Evolutionary conservation across 2,113 vertebrate species (phyloP).

Genomic region (Seriola aureovittata): DNA sequence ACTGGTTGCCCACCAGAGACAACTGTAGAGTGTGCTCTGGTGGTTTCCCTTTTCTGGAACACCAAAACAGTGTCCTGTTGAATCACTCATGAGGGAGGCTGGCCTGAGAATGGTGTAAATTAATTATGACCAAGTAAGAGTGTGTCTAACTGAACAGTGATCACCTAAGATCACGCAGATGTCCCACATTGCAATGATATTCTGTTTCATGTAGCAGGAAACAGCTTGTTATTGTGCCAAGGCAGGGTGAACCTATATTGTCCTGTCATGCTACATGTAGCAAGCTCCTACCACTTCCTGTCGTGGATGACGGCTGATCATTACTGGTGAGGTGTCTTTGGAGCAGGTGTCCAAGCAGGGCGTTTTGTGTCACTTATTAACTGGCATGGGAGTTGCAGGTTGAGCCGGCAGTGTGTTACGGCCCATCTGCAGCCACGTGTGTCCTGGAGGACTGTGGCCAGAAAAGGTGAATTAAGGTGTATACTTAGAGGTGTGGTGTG

Average conservation of each 20-base stretch:
- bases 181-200: slow-evolving; percentile 38
- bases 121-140: slow-evolving; percentile 73
- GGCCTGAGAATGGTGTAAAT: slow-evolving; percentile 59
- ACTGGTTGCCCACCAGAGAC: slow-evolving; percentile 11
- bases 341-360: slow-evolving; percentile 29
- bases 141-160: slow-evolving; percentile 62
- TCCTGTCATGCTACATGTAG: slow-evolving; percentile 24
- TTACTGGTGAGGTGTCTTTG: slow-evolving; percentile 33
- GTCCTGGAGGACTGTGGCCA: slow-evolving; percentile 55
- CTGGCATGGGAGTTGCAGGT: slow-evolving; percentile 28
- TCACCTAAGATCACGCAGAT: slow-evolving; percentile 32
- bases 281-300: slow-evolving; percentile 39
- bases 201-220: slow-evolving; percentile 56
- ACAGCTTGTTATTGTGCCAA: slow-evolving; percentile 4
- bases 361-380: slow-evolving; percentile 55
- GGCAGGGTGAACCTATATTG: neutral
- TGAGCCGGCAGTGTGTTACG: neutral
- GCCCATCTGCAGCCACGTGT: slow-evolving; percentile 73
- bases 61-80: slow-evolving; percentile 28
- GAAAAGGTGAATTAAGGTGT: slow-evolving; percentile 70
- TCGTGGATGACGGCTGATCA: slow-evolving; percentile 16
- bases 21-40: neutral
- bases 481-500: slow-evolving; percentile 68
- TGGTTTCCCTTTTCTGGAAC: neutral
- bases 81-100: slow-evolving; percentile 52